Base-by-base conservation (phyloP, 2,113 vertebrate genomes). In the Oncorhynchus kisutch region DNA sequence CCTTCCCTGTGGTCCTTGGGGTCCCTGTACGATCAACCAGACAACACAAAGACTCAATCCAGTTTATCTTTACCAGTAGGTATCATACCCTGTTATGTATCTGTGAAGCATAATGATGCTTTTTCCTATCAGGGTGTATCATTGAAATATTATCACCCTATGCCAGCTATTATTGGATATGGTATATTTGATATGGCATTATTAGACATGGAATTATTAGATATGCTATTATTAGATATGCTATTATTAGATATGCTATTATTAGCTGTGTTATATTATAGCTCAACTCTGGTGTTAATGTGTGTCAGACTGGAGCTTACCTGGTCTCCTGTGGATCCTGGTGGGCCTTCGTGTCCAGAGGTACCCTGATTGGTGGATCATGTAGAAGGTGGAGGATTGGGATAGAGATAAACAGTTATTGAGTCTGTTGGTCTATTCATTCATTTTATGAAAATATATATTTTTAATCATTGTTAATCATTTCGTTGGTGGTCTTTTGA, bases 1-100 rank as follows among this genome's bases (percentile, higher is more conserved):
- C 51, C 92, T 90, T 12, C 96, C 97, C 78, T 94, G 95, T 2
- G 94, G 92, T 81, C 97, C 97, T 78, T 86, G 90, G 16, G 94
- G 95, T 24, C 96, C 97, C 97, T 98, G 76, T 51, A 85, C 90
- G 31, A 84, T 14, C 74, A 80, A 24, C 13, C 13, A 73, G 25
- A 54, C 7, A 80, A 78, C 70, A 77, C 39, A 51, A 22, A n/a
- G 8, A 22, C 34, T 22, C 67, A 70, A n/a, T 18, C 39, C 39
- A 45, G 39, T 45, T 4, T 2, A 29, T 59, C 27, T 14, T 11
- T 66, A 27, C 54, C 48, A 20, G n/a, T 70, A 18, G 18, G 71
- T 75, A n/a, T 48, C 27, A 16, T 7, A 5, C 7, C 75, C 48
- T 72, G 70, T 75, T 77, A 76, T 75, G 2, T 54, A 18, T 71